Evolutionary conservation across 2,888 invertebrate species (phyloP).

Genomic region (Rhamnusium bicolor): DNA sequence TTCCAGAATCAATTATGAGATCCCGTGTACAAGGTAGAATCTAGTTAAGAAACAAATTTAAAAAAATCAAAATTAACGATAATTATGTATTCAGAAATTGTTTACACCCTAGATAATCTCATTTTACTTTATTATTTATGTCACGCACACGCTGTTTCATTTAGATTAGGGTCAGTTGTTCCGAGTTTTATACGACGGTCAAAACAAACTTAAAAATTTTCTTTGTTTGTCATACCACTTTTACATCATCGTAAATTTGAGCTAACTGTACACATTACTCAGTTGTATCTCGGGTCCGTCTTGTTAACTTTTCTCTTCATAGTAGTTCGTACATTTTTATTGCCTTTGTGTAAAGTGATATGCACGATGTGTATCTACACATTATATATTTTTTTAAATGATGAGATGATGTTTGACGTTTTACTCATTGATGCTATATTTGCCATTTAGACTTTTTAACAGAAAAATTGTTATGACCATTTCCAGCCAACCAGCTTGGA

Average conservation of each 20-base stretch:
- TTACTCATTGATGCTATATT: not conserved
- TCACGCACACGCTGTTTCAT: constrained; percentile 18
- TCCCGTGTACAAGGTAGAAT: not conserved
- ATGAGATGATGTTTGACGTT: not conserved
- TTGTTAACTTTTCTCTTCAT: constrained; percentile 9
- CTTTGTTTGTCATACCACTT: constrained; percentile 10
- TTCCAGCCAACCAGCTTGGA: too few species aligned
- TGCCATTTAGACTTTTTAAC: not conserved
- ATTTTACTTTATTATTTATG: constrained; percentile 19
- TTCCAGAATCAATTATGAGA: not conserved
- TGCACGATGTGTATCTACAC: not conserved
- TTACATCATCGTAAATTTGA: constrained; percentile 5
- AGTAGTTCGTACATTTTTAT: not conserved
- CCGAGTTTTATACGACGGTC: not conserved
- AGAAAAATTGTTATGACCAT: not conserved
- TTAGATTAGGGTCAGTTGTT: constrained; percentile 26
- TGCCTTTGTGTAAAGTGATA: not conserved
- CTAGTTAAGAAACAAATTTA: not conserved
- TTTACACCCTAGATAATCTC: constrained; percentile 14
- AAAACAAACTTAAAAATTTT: constrained; percentile 2
- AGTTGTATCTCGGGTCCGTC: not conserved
- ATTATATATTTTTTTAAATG: not conserved
- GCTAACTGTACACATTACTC: not conserved
- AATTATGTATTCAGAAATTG: constrained; percentile 16
- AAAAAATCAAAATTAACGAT: not conserved